These are phyloP conservation scores for Ophiothrix spiculata DNA, from an alignment of 35 echinoderm and acorn worm species.

Conservation along the genomic window DNA sequence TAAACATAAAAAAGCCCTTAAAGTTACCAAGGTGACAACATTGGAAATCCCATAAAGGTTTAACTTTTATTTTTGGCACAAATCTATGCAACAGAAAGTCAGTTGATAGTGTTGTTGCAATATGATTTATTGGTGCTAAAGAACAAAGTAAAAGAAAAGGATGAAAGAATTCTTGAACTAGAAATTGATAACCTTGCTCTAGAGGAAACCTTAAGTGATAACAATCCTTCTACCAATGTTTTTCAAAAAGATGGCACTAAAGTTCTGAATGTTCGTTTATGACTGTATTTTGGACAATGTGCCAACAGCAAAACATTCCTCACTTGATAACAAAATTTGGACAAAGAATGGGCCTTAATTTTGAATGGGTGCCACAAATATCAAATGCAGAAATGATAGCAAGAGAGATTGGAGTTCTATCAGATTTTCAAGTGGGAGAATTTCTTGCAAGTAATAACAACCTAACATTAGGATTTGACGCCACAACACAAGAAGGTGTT, in stretches of 20 bases:
- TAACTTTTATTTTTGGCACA: too few relatives aligned
- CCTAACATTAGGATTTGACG: constrained; percentile 48
- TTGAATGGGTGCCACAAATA: not conserved
- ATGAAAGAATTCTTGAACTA: not conserved
- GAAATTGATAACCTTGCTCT: constrained; percentile 14
- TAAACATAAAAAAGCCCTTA: too few relatives aligned
- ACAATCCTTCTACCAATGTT: not conserved
- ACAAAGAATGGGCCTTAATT: not conserved
- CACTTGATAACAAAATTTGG: not conserved
- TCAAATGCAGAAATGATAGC: constrained; percentile 32
- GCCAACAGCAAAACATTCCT: constrained; percentile 33
- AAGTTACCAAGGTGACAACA: too few relatives aligned
- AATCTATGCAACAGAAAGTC: too few relatives aligned
- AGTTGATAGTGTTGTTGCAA: too few relatives aligned
- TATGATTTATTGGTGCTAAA: too few relatives aligned
- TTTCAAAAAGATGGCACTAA: constrained; percentile 6
- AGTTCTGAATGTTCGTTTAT: constrained; percentile 24
- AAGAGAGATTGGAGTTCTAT: constrained; percentile 34
- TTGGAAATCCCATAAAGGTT: too few relatives aligned
- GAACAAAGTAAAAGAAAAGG: not conserved
- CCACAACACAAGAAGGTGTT: constrained; percentile 52
- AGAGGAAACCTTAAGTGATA: not conserved
- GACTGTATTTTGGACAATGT: constrained; percentile 30
- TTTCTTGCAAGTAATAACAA: not conserved
- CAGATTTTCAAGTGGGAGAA: constrained; percentile 24